Evolutionary conservation across 1,140 invertebrate species (phyloP).

Genomic region (Argopecten irradians): DNA sequence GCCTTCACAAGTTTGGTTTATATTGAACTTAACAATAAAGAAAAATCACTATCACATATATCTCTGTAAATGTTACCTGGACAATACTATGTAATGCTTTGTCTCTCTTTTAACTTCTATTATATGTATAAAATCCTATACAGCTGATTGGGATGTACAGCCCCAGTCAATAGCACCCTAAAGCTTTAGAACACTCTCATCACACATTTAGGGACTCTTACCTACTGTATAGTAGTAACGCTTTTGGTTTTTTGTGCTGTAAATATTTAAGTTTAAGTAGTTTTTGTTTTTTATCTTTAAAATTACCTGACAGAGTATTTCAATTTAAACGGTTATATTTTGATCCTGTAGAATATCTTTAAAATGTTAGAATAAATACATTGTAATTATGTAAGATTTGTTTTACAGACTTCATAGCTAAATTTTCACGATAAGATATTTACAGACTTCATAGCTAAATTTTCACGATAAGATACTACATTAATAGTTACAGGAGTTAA

Average conservation of each 20-base stretch:
- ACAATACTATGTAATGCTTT: background rate
- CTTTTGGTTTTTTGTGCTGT: background rate
- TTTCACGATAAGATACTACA: too few species aligned
- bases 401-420: too few species aligned
- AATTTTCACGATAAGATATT: too few species aligned
- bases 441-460: too few species aligned
- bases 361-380: too few species aligned
- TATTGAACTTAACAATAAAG: background rate
- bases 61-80: background rate
- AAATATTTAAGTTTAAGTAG: background rate
- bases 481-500: too few species aligned
- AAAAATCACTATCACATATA: background rate
- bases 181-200: background rate
- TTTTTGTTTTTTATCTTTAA: background rate
- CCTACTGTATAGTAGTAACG: background rate
- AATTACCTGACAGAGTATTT: too few species aligned
- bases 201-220: background rate
- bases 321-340: too few species aligned
- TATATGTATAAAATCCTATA: background rate
- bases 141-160: background rate
- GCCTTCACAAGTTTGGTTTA: background rate
- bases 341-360: too few species aligned
- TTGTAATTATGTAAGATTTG: too few species aligned
- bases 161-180: background rate
- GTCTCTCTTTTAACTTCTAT: background rate